Percentiles rank a stretch among this genome's conserved stretches.
These are phyloP conservation scores for Rhorus exstirpatorius DNA, from an alignment of 2,888 invertebrate genomes.

Conservation along the genomic window DNA sequence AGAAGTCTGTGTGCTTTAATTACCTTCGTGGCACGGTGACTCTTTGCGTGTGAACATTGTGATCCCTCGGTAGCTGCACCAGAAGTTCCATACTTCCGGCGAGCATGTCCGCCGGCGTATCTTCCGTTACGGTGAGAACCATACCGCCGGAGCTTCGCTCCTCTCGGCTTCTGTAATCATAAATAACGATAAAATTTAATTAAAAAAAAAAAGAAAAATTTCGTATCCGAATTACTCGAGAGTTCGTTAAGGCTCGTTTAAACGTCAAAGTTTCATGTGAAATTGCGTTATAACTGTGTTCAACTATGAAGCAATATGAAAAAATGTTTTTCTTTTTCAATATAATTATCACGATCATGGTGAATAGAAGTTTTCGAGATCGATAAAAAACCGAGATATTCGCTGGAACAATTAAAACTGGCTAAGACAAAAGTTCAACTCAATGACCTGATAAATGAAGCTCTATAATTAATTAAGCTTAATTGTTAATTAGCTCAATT, in stretches of 20 bases:
- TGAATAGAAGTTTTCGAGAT: too few species aligned
- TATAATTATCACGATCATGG: too few species aligned
- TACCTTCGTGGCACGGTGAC: conserved; percentile 84
- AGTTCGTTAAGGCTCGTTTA: background rate
- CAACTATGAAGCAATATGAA: too few species aligned
- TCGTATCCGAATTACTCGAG: background rate
- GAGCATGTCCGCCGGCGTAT: conserved; percentile 90
- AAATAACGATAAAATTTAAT: conserved; percentile 51
- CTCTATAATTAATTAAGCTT: too few species aligned
- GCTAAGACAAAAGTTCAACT: too few species aligned
- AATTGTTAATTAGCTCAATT: too few species aligned
- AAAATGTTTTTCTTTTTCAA: too few species aligned
- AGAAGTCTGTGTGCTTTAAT: too few species aligned
- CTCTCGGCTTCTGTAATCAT: conserved; percentile 80
- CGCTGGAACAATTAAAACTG: too few species aligned
- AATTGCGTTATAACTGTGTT: background rate
- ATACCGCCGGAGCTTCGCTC: conserved; percentile 82
- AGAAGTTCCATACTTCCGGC: conserved; percentile 90
- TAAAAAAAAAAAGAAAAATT: background rate
- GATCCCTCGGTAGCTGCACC: conserved; percentile 88
- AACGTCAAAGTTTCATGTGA: background rate
- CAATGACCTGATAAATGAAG: too few species aligned
- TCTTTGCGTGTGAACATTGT: conserved; percentile 81
- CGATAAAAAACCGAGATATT: too few species aligned
- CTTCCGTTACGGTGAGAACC: conserved; percentile 88